phyloP scores from a whole-genome alignment of 2,797 vertebrate genomes.

The Cryptoprocta ferox region DNA sequence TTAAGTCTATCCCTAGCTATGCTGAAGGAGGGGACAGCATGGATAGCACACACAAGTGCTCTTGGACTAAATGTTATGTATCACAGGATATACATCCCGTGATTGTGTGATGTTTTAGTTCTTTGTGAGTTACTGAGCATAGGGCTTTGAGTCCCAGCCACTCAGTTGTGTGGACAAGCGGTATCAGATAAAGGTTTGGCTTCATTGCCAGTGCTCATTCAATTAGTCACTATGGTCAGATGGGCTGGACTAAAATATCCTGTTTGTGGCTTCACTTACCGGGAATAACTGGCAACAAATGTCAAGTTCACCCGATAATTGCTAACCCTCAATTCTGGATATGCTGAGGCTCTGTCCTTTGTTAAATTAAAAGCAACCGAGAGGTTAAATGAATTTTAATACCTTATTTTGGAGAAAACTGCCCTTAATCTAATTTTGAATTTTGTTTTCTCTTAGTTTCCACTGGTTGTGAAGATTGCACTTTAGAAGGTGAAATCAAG shows the following conservation, averaged over 20 bases:
- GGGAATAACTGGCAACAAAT: not conserved
- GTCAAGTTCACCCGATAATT: slow-evolving; percentile 5
- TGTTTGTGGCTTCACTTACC: slow-evolving; percentile 38
- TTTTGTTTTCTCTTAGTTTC: slow-evolving; percentile 52
- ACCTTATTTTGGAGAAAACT: slow-evolving; percentile 40
- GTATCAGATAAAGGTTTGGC: slow-evolving; percentile 21
- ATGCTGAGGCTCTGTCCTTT: not conserved
- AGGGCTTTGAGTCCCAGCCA: slow-evolving; percentile 5
- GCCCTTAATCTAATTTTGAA: slow-evolving; percentile 42
- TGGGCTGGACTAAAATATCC: slow-evolving; percentile 36
- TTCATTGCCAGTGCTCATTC: slow-evolving; percentile 56
- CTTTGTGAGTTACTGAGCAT: not conserved
- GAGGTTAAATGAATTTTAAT: slow-evolving; percentile 42
- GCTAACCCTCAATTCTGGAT: slow-evolving; percentile 9
- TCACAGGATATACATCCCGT: not conserved
- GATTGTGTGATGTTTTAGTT: not conserved
- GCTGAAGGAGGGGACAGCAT: not conserved
- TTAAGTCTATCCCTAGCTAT: not conserved
- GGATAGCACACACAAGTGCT: not conserved
- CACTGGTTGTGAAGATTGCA: not conserved
- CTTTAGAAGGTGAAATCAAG: slow-evolving; percentile 34
- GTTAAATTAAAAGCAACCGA: slow-evolving; percentile 51
- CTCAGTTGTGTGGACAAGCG: slow-evolving; percentile 22
- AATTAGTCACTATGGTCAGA: slow-evolving; percentile 53
- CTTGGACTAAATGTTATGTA: not conserved